A percentile compares a stretch with the other conserved stretches of the same genome.
Evolutionary conservation across 2,113 vertebrate genomes (phyloP).

Genomic region (Carassius auratus): DNA sequence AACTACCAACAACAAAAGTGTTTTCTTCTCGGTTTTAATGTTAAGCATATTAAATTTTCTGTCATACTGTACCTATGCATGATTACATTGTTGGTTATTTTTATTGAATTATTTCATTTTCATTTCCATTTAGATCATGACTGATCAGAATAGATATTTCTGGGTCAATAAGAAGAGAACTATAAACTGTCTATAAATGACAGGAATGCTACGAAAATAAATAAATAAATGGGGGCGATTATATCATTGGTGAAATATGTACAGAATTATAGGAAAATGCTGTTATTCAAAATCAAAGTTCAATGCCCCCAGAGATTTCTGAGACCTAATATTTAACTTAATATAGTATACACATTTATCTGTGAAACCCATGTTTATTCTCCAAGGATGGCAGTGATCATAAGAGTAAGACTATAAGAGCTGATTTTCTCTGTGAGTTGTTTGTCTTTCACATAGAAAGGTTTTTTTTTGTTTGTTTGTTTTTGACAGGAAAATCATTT

Average conservation of each 20-base stretch:
- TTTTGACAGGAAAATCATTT: conserved; percentile 61
- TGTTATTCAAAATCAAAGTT: conserved; percentile 2
- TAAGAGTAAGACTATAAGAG: conserved; percentile 52
- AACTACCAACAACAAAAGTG: not conserved
- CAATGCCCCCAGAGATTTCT: conserved; percentile 49
- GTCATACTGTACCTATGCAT: too few relatives aligned
- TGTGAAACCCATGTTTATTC: conserved; percentile 44
- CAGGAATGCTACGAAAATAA: not conserved
- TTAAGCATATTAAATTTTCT: too few relatives aligned
- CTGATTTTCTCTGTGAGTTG: conserved; percentile 57
- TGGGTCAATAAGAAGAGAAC: not conserved
- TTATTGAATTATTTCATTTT: too few relatives aligned
- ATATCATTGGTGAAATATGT: not conserved
- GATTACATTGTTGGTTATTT: too few relatives aligned
- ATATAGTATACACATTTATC: conserved; percentile 44
- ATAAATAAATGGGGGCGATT: not conserved
- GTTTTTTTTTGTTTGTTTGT: conserved; percentile 44
- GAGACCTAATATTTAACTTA: conserved; percentile 40
- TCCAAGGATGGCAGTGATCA: conserved; percentile 57
- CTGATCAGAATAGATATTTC: not conserved
- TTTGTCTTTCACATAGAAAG: conserved; percentile 59
- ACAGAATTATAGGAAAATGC: not conserved
- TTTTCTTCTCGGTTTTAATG: not conserved
- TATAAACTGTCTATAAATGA: not conserved
- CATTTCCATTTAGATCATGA: too few relatives aligned